Conservation (phyloP, 2,797 vertebrate species). For the Leptoclinus maculatus region DNA sequence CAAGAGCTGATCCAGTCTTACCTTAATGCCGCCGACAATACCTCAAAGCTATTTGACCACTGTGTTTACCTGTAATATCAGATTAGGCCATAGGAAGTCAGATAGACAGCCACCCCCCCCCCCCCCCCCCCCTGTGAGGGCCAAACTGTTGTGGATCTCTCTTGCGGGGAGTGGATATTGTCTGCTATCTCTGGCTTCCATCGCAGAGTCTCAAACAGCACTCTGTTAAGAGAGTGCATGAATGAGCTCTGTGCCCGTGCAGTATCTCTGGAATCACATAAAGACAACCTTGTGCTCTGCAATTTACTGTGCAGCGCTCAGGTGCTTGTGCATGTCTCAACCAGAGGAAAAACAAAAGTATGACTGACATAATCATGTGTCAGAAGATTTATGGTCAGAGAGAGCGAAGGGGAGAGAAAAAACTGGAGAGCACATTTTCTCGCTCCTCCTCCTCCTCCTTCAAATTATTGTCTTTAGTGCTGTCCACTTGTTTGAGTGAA, state of each 20-base stretch:
- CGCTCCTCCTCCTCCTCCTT: conserved; percentile 53
- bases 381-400: conserved; percentile 85
- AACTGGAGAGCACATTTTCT: conserved; percentile 76
- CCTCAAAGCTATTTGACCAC: conserved; percentile 73
- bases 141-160: conserved; percentile 73
- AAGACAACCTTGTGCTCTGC: conserved; percentile 85
- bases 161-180: conserved; percentile 80
- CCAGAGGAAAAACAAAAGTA: conserved; percentile 86
- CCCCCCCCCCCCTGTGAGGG: conserved; percentile 44
- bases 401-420: conserved; percentile 67
- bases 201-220: conserved; percentile 69
- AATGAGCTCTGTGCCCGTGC: conserved; percentile 72
- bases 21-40: conserved; percentile 70
- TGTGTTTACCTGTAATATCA: conserved; percentile 81
- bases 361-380: conserved; percentile 87
- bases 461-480: conserved; percentile 82
- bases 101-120: conserved; percentile 61
- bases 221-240: conserved; percentile 76
- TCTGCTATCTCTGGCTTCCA: conserved; percentile 77
- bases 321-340: conserved; percentile 87
- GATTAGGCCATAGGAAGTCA: conserved; percentile 79
- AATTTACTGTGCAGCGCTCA: conserved; percentile 81
- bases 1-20: conserved; percentile 53
- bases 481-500: conserved; percentile 76
- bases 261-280: conserved; percentile 84